A percentile compares a stretch with the other conserved stretches of the same genome.
Conservation (phyloP, 2,888 invertebrate species). For the Dusona sp. region DNA sequence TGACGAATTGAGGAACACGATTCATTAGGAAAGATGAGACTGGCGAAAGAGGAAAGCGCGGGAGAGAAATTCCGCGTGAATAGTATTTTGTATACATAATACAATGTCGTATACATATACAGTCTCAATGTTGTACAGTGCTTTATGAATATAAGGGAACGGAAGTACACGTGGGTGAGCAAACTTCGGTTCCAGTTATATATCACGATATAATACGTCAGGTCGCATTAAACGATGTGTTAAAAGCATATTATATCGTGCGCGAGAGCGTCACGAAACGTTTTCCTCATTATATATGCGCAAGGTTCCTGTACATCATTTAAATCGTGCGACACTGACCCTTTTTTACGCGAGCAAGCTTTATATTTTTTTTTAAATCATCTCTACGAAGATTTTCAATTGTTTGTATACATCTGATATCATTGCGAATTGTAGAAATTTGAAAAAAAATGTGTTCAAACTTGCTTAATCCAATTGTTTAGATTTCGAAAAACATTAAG, state of each 20-base stretch:
- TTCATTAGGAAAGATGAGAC: slow-evolving; percentile 55
- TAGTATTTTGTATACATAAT: slow-evolving; percentile 19
- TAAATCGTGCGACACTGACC: slow-evolving; percentile 20
- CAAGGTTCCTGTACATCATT: not conserved
- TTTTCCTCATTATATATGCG: slow-evolving; percentile 11
- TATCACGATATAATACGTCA: not conserved
- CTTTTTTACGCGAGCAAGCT: not conserved
- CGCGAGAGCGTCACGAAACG: slow-evolving; percentile 34
- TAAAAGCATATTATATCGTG: slow-evolving; percentile 46
- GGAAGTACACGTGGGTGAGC: slow-evolving; percentile 58
- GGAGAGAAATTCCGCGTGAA: slow-evolving; percentile 58
- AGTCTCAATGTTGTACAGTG: not conserved
- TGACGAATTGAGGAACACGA: slow-evolving; percentile 41
- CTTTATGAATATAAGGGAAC: slow-evolving; percentile 38
- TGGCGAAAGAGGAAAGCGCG: slow-evolving; percentile 55
- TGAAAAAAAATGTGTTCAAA: not conserved
- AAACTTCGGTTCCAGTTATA: slow-evolving; percentile 19
- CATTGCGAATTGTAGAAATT: not conserved
- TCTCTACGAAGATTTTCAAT: not conserved
- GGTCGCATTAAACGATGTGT: slow-evolving; percentile 19
- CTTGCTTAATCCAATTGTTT: too few relatives aligned
- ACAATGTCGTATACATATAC: not conserved
- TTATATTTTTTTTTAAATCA: not conserved
- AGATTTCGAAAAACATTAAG: too few relatives aligned
- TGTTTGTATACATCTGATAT: not conserved